Conservation (phyloP, 2,113 vertebrate genomes). For the Clinocottus analis region DNA sequence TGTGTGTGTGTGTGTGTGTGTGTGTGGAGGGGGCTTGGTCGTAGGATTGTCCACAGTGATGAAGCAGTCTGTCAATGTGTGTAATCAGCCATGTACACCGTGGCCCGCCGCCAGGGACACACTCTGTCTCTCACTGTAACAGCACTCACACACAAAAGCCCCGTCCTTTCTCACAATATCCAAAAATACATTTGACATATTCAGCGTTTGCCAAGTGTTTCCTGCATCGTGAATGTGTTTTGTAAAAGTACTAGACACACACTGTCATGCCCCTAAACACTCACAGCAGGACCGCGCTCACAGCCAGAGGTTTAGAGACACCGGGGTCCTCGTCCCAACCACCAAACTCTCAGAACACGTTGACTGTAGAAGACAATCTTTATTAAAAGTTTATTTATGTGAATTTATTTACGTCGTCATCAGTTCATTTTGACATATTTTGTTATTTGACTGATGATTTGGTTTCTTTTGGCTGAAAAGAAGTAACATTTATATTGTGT, state of each 20-base stretch:
- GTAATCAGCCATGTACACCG: conserved; percentile 64
- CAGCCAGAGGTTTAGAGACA: background rate
- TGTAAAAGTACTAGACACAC: background rate
- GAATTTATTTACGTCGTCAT: too few species aligned
- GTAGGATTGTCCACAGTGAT: conserved; percentile 39
- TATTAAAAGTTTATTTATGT: background rate
- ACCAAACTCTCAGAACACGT: background rate
- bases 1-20: background rate
- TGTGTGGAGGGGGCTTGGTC: conserved; percentile 17
- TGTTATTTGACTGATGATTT: too few species aligned
- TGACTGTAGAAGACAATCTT: background rate
- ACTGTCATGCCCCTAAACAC: background rate
- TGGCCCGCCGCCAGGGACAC: conserved; percentile 43
- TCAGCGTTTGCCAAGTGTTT: background rate
- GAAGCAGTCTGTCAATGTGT: conserved; percentile 57
- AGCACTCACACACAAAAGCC: background rate
- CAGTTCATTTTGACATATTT: too few species aligned
- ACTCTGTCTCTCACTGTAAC: conserved; percentile 24
- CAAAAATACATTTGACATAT: conserved; percentile 5
- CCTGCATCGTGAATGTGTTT: background rate
- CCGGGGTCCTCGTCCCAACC: background rate
- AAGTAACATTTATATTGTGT: background rate
- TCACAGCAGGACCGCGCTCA: background rate
- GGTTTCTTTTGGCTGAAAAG: background rate
- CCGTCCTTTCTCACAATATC: conserved; percentile 14